phyloP scores from a whole-genome alignment of 1,140 invertebrate genomes.

The Oryzaephilus surinamensis region DNA sequence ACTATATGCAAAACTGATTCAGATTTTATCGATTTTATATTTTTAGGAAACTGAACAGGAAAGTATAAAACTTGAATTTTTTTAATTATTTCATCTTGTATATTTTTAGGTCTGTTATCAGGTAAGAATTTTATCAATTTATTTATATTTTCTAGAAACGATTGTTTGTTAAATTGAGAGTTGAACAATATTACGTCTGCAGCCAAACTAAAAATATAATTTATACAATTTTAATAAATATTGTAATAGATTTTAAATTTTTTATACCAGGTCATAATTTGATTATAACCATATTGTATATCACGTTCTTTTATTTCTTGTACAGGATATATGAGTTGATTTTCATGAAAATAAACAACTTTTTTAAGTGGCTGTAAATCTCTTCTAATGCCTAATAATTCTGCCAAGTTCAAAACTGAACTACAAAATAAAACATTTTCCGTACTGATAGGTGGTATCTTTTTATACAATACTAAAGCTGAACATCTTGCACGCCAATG shows the following conservation, averaged over 20 bases:
- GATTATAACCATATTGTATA: conserved; percentile 70
- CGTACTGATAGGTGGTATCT: conserved; percentile 44
- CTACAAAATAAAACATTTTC: conserved; percentile 54
- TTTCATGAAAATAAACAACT: conserved; percentile 72
- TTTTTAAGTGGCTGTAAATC: conserved; percentile 50
- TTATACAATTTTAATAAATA: not conserved
- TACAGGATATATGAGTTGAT: conserved; percentile 65
- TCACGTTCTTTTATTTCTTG: conserved; percentile 55
- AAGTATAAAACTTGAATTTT: conserved; percentile 60
- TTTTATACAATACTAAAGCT: conserved; percentile 50
- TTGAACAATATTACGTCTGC: conserved; percentile 66
- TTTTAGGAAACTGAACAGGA: conserved; percentile 43
- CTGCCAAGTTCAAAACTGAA: conserved; percentile 61
- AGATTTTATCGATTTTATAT: conserved; percentile 16
- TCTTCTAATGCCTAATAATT: conserved; percentile 54
- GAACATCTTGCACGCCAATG: conserved; percentile 64
- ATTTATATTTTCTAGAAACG: conserved; percentile 53
- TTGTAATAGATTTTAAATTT: conserved; percentile 6
- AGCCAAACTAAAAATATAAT: conserved; percentile 44
- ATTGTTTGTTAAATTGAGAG: conserved; percentile 56
- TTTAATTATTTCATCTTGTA: too few species aligned
- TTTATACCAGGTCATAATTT: conserved; percentile 57
- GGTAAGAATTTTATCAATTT: conserved; percentile 57
- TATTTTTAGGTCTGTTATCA: conserved; percentile 48
- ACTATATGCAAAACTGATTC: conserved; percentile 46